Conservation (phyloP, 2,113 vertebrate genomes). For the Athene noctua region DNA sequence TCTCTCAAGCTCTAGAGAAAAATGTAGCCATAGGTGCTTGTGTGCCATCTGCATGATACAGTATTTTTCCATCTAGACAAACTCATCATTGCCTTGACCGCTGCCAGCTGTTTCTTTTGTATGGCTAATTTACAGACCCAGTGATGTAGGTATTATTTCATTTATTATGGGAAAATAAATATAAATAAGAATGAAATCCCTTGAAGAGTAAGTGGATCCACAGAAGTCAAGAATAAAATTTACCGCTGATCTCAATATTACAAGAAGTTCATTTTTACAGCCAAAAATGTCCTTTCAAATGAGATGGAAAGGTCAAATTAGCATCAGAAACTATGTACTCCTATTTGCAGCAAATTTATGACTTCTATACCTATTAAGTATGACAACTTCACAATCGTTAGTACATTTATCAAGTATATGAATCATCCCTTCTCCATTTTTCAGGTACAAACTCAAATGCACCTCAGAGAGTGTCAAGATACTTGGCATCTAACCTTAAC, state of each 20-base stretch:
- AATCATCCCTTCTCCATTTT: neutral
- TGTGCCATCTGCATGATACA: neutral
- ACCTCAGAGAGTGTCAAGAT: neutral
- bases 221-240: neutral
- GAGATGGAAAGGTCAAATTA: slow-evolving; percentile 12
- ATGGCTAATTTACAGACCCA: neutral
- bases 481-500: slow-evolving; percentile 12
- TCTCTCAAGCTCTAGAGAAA: slow-evolving; percentile 6
- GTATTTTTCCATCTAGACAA: neutral
- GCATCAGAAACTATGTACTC: neutral
- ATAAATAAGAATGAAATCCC: neutral
- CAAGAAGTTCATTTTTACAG: neutral
- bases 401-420: neutral
- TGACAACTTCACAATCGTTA: neutral
- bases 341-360: neutral
- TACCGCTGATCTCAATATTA: neutral
- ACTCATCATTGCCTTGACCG: neutral
- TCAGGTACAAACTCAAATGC: neutral
- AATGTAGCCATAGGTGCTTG: neutral
- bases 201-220: neutral
- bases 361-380: neutral
- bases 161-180: neutral
- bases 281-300: neutral
- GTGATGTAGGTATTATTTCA: neutral
- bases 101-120: neutral